phyloP scores from a whole-genome alignment of 2,888 invertebrate species.

The Onthophagus sagittarius region DNA sequence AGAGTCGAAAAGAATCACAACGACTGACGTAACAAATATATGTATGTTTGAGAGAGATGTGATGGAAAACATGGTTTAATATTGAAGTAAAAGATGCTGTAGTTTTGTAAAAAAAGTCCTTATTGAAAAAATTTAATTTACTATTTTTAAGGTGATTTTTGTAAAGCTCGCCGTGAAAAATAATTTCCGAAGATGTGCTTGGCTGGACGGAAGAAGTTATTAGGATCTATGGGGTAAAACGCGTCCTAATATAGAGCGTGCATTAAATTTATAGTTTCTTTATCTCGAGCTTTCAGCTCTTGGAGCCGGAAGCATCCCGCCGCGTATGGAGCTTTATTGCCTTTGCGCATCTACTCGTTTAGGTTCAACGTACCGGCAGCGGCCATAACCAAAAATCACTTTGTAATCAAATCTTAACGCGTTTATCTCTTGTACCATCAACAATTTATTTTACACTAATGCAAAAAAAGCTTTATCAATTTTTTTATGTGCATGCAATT shows the following conservation, averaged over 20 bases:
- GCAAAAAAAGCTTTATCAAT: too few species aligned
- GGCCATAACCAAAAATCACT: neutral
- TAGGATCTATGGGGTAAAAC: slow-evolving; percentile 3
- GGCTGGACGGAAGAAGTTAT: neutral
- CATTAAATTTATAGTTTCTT: slow-evolving; percentile 4
- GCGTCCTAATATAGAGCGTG: neutral
- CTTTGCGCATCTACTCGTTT: neutral
- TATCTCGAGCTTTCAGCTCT: neutral
- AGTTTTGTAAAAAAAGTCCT: too few species aligned
- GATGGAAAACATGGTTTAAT: too few species aligned
- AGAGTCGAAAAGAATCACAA: too few species aligned
- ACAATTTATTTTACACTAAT: too few species aligned
- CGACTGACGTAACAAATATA: too few species aligned
- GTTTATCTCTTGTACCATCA: neutral
- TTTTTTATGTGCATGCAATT: too few species aligned
- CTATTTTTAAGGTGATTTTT: neutral
- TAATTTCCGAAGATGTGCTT: neutral
- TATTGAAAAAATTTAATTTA: neutral
- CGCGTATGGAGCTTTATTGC: neutral
- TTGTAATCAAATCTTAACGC: neutral
- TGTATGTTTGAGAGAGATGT: too few species aligned
- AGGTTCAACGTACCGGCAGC: neutral
- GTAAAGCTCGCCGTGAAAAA: neutral
- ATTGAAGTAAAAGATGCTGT: too few species aligned
- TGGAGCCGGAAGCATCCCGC: neutral